A percentile compares a stretch with the other conserved stretches of the same genome.
Evolutionary conservation across 2,888 invertebrate genomes (phyloP).

Genomic region (Oscheius sp.): DNA sequence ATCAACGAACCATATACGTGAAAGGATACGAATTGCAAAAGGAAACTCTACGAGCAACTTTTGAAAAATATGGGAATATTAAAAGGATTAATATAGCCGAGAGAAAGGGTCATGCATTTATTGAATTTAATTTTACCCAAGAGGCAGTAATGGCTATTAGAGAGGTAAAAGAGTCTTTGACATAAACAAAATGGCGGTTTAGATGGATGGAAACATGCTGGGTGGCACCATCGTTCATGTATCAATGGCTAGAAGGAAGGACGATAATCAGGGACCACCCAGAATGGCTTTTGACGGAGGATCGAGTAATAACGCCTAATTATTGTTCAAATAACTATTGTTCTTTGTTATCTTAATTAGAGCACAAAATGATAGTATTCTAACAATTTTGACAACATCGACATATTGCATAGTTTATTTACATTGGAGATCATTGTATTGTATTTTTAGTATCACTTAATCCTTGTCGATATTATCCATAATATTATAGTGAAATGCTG

Average conservation of each 20-base stretch:
- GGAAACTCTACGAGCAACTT: slow-evolving; percentile 27
- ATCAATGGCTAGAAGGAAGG: slow-evolving; percentile 37
- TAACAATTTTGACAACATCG: too few species aligned
- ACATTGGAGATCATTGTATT: too few species aligned
- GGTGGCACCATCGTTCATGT: slow-evolving; percentile 38
- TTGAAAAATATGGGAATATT: slow-evolving; percentile 32
- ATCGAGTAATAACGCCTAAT: not conserved
- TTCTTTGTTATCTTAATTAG: too few species aligned
- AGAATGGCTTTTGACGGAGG: slow-evolving; percentile 1
- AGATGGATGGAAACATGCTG: slow-evolving; percentile 44
- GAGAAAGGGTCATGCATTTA: slow-evolving; percentile 27
- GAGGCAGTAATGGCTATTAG: slow-evolving; percentile 19
- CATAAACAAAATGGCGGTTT: not conserved
- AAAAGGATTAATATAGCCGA: slow-evolving; percentile 33
- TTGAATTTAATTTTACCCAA: not conserved
- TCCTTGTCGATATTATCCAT: too few species aligned
- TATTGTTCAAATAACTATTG: not conserved
- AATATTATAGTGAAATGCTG: too few species aligned
- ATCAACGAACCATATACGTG: slow-evolving; percentile 9
- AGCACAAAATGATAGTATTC: too few species aligned
- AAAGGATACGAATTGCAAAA: slow-evolving; percentile 15
- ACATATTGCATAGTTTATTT: too few species aligned
- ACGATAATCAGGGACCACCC: not conserved
- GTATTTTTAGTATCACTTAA: too few species aligned
- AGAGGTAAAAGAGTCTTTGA: not conserved